Base-by-base conservation (phyloP, 2,113 vertebrate genomes). In the Lagopus leucura region DNA sequence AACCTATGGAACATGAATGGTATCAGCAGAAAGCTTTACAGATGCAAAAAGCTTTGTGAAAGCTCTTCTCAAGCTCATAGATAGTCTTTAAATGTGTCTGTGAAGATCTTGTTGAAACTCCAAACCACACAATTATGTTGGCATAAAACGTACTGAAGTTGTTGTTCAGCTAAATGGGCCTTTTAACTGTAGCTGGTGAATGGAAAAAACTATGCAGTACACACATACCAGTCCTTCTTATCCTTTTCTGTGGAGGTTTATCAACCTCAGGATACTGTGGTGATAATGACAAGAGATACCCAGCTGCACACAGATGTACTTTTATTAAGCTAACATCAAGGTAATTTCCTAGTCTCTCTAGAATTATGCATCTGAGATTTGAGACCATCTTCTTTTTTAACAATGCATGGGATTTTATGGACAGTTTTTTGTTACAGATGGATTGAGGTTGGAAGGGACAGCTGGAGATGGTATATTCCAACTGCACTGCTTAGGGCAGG, bases 1-100 rank as follows among this genome's bases (percentile, higher is more conserved):
- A 75, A 2, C 14, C 42, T 19, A 0, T 38, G 81, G 65, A 40
- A 38, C 0, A 2, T 27, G 3, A 22, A 5, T 25, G 40, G 3
- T 38, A 0, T 8, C 30, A 52, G 75, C 54, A 66, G 36, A 69
- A 64, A 54, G 38, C 30, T 17, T 10, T 30, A 47, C 42, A n/a
- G 25, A 10, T 36, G 24, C 38, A 22, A 43, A 28, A 61, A 84
- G 50, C 14, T 54, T 58, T 40, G 14, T 10, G 54, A 60, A 20
- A 34, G 28, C 52, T 52, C 43, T 63, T 4, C 80, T 71, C 20
- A 45, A 4, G 3, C 28, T 6, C 22, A 48, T 13, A 63, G 43
- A 40, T 28, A n/a, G 71, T 27, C 24, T 7, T 40, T 36, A 52
- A 61, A 8, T n/a, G 28, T 64, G 66, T 10, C 36, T 48, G 54